These are phyloP conservation scores for Dasyornis broadbenti DNA, from an alignment of 2,113 vertebrate genomes.

Conservation along the genomic window DNA sequence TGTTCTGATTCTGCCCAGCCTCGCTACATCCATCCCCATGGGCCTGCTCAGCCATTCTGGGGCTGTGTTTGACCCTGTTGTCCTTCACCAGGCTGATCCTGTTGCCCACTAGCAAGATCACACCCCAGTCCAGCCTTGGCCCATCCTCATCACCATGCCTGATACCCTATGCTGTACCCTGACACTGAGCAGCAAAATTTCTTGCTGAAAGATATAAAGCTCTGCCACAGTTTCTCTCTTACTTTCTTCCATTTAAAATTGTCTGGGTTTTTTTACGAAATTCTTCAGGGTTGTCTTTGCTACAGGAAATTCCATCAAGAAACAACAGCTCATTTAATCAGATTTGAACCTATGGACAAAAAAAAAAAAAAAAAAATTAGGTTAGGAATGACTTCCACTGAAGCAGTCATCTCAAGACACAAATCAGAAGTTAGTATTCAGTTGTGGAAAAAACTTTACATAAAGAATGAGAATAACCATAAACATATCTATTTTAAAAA, in stretches of 20 bases:
- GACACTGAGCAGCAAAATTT: background rate
- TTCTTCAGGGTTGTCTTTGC: background rate
- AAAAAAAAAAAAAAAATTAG: too few species aligned
- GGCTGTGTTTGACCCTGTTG: background rate
- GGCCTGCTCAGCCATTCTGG: background rate
- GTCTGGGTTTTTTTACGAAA: background rate
- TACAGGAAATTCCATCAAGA: background rate
- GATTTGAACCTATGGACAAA: background rate
- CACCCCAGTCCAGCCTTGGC: background rate
- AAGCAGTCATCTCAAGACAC: background rate
- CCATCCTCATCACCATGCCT: fast-evolving
- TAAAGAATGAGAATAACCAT: background rate
- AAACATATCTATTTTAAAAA: background rate
- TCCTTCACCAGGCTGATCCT: background rate
- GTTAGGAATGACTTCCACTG: background rate
- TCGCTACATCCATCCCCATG: background rate
- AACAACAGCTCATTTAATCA: background rate
- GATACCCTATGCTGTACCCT: background rate
- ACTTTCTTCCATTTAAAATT: background rate
- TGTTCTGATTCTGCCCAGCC: background rate
- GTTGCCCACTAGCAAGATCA: fast-evolving
- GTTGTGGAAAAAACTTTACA: background rate
- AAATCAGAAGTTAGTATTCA: background rate
- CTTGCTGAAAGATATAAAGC: background rate
- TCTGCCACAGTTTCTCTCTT: background rate